Base-by-base conservation (phyloP, 1,140 invertebrate species). In the Cherax destructor region DNA sequence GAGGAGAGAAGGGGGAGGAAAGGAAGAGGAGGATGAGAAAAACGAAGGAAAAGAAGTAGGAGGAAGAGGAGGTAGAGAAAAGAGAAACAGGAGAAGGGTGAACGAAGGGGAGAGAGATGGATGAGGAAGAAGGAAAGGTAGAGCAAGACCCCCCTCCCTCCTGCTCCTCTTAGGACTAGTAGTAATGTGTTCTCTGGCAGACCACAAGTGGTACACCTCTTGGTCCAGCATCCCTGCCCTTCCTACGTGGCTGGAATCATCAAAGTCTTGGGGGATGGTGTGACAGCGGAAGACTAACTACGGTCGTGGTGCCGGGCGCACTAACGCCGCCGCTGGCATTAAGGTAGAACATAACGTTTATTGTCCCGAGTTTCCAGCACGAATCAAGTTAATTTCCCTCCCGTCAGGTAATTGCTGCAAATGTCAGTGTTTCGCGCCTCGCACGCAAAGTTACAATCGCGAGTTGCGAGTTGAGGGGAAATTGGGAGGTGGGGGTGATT, bases 301-400 rank as follows among this genome's bases (percentile, higher is more conserved):
- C 11, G 30, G 52, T 56, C 52, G 52, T 56, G 52, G 52, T 56
- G 52, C 52, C 52, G 21, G 78, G 47, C 41, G n/a, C 18, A 86
- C 69, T 52, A 47, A 77, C 24, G 49, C 74, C 65, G 9, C 76
- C 50, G 56, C 74, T n/a, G 85, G 74, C 78, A 59, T 88, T 88
- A 81, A 52, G 49, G 69, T 56, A 56, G 24, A 56, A 13, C 52
- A 56, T 74, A 65, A 30, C 86, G 80, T 78, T 81, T 81, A 79
- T 88, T 72, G 79, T 59, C 86, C 65, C 83, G 79, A 88, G 86
- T 88, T 88, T 83, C 86, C 86, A 79, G 83, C 86, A 83, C 86
- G 86, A 74, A 88, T 88, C 86, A 88, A 88, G 86, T 78, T 88
- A 88, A 88, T 88, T 88, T 74, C 47, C 78, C 78, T 74, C 52